phyloP scores from a whole-genome alignment of 2,797 vertebrate species.

The Pseudopleuronectes americanus region DNA sequence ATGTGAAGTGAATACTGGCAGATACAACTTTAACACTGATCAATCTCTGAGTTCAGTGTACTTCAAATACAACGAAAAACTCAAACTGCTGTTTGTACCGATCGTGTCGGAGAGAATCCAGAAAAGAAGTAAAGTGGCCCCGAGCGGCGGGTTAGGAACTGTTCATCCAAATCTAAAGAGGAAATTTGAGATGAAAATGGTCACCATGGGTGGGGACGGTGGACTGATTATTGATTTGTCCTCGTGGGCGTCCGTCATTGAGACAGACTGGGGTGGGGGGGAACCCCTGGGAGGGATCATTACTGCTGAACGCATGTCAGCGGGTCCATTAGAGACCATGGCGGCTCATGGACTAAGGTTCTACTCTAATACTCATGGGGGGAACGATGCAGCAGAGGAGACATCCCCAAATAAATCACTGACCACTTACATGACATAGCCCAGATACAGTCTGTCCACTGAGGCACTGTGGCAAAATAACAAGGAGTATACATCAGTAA shows the following conservation, averaged over 20 bases:
- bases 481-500: neutral
- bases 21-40: neutral
- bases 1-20: too few relatives aligned
- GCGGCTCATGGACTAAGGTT: slow-evolving; percentile 73
- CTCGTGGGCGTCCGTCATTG: slow-evolving; percentile 78
- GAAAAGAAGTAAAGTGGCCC: slow-evolving; percentile 48
- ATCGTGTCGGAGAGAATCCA: slow-evolving; percentile 11
- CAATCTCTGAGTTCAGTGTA: neutral
- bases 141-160: slow-evolving; percentile 67
- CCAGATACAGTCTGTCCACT: neutral
- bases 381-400: slow-evolving; percentile 13
- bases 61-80: slow-evolving; percentile 36
- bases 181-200: slow-evolving; percentile 76
- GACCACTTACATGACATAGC: slow-evolving; percentile 13
- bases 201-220: slow-evolving; percentile 51
- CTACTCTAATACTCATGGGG: slow-evolving; percentile 9
- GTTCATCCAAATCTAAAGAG: slow-evolving; percentile 81
- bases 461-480: neutral
- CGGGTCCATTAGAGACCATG: slow-evolving; percentile 81
- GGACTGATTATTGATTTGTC: slow-evolving; percentile 86
- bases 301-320: slow-evolving; percentile 87
- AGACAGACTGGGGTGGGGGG: slow-evolving; percentile 81
- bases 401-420: slow-evolving; percentile 44
- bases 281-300: slow-evolving; percentile 89
- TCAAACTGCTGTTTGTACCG: slow-evolving; percentile 30